A percentile compares a stretch with the other conserved stretches of the same genome.
Conservation (phyloP, 2,113 vertebrate genomes). For the Rynchops niger region DNA sequence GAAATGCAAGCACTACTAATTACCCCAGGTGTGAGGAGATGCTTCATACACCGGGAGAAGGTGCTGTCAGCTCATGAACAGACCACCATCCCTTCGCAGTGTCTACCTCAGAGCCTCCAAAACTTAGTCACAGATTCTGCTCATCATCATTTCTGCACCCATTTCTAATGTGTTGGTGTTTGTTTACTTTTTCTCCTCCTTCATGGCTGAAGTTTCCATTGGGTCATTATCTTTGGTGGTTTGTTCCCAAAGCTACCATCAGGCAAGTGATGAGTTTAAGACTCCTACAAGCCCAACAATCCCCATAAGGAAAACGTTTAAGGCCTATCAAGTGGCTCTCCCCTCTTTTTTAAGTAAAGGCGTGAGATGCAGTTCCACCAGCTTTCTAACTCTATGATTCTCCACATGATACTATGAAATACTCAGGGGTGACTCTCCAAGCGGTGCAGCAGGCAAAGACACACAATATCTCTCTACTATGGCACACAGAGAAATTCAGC, state of each 20-base stretch:
- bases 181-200: not conserved
- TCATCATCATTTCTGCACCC: not conserved
- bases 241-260: not conserved
- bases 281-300: not conserved
- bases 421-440: not conserved
- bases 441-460: not conserved
- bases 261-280: not conserved
- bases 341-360: not conserved
- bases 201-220: not conserved
- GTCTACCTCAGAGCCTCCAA: not conserved
- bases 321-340: fast-evolving
- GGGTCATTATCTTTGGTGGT: not conserved
- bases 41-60: not conserved
- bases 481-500: not conserved
- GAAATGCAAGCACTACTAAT: not conserved
- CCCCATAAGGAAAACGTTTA: fast-evolving
- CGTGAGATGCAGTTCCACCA: fast-evolving
- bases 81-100: fast-evolving
- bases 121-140: not conserved
- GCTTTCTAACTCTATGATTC: fast-evolving
- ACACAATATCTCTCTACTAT: not conserved
- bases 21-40: not conserved
- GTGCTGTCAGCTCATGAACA: not conserved
- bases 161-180: no score
- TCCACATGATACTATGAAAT: not conserved